These are phyloP conservation scores for Alviniconcha strummeri DNA, from an alignment of 2,888 invertebrate species.

Conservation along the genomic window DNA sequence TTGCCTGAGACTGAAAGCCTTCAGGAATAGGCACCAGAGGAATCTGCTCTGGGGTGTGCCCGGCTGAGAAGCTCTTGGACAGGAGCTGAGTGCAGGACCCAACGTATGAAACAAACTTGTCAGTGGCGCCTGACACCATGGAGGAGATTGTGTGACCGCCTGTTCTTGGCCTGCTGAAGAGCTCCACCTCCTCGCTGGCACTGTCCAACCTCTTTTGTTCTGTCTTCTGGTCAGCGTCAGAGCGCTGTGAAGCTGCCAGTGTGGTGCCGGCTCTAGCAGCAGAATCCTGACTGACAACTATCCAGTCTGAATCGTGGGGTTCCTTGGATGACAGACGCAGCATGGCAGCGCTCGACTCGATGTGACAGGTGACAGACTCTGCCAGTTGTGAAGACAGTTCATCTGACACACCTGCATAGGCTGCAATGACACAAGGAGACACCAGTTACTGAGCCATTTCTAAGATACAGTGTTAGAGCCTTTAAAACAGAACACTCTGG, in stretches of 20 bases:
- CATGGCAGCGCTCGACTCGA: constrained; percentile 30
- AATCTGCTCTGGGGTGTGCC: constrained; percentile 3
- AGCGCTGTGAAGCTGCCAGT: not conserved
- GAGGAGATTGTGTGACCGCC: not conserved
- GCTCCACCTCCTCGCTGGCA: constrained; percentile 22
- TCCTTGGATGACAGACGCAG: constrained; percentile 34
- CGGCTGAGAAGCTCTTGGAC: constrained; percentile 15
- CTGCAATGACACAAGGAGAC: constrained; percentile 59
- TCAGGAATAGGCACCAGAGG: not conserved
- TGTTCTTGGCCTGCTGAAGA: constrained; percentile 9
- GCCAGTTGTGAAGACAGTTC: constrained; percentile 45
- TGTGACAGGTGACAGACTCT: constrained; percentile 33
- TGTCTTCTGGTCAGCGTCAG: not conserved
- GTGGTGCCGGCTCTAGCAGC: constrained; percentile 12
- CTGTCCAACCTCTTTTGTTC: not conserved
- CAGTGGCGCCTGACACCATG: constrained; percentile 16
- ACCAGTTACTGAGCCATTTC: too few species aligned
- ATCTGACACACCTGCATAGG: constrained; percentile 73
- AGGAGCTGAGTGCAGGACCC: constrained; percentile 23
- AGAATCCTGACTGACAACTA: constrained; percentile 34
- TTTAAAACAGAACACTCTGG: too few species aligned
- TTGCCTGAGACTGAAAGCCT: too few species aligned
- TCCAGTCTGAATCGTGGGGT: constrained; percentile 36
- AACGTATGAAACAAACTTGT: constrained; percentile 19
- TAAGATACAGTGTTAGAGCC: too few species aligned